Evolutionary conservation across 2,888 invertebrate species (phyloP), one percentile per base, ranked within the genome.

Genomic region (Xylocampa areola): DNA sequence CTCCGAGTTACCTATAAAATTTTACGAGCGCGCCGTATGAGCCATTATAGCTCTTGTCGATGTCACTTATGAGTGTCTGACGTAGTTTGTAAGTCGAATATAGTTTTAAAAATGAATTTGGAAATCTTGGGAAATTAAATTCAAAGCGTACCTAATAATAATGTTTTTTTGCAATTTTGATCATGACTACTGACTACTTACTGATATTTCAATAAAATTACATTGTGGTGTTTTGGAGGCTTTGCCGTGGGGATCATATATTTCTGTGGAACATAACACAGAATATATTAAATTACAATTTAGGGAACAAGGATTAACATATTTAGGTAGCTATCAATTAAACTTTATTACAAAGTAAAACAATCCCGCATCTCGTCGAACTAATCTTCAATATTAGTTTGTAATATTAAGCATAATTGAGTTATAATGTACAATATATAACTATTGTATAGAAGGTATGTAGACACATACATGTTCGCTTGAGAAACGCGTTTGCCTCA

Each of bases 1-100:
- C 79, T 79, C 72, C 73, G 77, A 86, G 85, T 80, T 73, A 76
- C 79, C 88, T 85, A 90, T 91, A 92, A 92, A 89, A 91, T 90
- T 92, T 92, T 92, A 92, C 84, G 91, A 90, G 79, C 86, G 76
- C 85, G 75, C 86, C 83, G 86, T 90, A 89, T 87, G 88, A 90
- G 81, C 87, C 86, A 84, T 88, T 90, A 89, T 82, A 86, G 84
- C 79, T 83, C 85, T 87, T 86, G 87, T 90, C 86, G 86, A 85
- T 87, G 88, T 86, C 87, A 85, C 86, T 85, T 85, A 82, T 82
- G 84, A 80, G 80, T 80, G 79, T 81, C 79, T 85, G 79, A 80
- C 81, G 81, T 81, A 86, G 88, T 88, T 87, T 82, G 84, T 83
- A 81, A 83, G 65, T 69, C 57, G 73, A 84, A 81, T 78, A 79